A percentile compares a stretch with the other conserved stretches of the same genome.
Evolutionary conservation across 2,797 vertebrate genomes (phyloP).

Genomic region (Amphiprion clarkii): DNA sequence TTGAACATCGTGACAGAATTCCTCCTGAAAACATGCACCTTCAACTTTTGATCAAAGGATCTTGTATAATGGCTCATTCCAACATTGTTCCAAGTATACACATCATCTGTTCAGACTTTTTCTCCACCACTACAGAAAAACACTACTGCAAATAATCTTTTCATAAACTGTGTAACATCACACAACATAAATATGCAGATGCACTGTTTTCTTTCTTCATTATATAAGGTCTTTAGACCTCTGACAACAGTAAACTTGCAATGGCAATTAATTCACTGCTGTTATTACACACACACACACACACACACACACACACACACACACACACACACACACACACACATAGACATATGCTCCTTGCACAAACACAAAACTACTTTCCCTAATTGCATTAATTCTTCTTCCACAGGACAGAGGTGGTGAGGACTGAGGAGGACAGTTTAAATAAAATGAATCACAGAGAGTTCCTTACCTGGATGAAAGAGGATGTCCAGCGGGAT

Average conservation of each 20-base stretch:
- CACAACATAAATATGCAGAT: no score
- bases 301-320: no score
- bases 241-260: no score
- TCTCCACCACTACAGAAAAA: no score
- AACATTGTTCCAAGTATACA: not conserved
- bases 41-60: not conserved
- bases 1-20: not conserved
- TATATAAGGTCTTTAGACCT: no score
- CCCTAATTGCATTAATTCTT: no score
- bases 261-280: not conserved
- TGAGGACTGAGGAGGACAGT: not conserved
- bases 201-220: no score
- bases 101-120: not conserved
- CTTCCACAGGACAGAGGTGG: no score
- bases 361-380: not conserved
- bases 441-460: constrained; percentile 9
- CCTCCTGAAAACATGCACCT: not conserved
- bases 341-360: not conserved
- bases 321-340: no score
- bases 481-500: constrained; percentile 26
- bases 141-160: no score
- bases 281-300: not conserved
- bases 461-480: constrained; percentile 56
- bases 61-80: not conserved
- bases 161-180: no score